A percentile compares a stretch with the other conserved stretches of the same genome.
phyloP scores from a whole-genome alignment of 2,797 vertebrate genomes.

The Triplophysa bombifrons region DNA sequence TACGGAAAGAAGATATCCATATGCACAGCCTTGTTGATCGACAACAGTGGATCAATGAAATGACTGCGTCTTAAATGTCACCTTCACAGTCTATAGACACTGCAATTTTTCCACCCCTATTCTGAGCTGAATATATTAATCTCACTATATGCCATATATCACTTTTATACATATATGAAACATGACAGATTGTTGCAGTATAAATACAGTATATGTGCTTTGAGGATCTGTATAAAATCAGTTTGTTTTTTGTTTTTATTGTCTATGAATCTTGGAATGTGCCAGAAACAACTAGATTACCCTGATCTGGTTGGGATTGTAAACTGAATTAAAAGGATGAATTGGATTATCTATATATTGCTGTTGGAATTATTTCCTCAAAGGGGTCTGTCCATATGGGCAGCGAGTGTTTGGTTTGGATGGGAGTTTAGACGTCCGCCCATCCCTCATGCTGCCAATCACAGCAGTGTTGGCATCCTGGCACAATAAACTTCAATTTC shows the following conservation, averaged over 20 bases:
- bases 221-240: neutral
- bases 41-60: constrained; percentile 8
- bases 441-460: neutral
- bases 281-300: constrained; percentile 5
- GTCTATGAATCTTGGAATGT: constrained; percentile 7
- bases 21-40: neutral
- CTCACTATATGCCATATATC: neutral
- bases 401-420: neutral
- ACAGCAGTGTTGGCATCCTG: neutral
- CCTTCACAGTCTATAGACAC: neutral
- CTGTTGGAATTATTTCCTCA: neutral
- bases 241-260: neutral
- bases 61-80: constrained; percentile 23
- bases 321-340: neutral
- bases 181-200: too few relatives aligned
- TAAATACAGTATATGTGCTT: neutral
- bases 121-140: neutral
- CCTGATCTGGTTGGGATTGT: neutral
- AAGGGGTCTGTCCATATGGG: neutral
- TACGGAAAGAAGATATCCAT: neutral
- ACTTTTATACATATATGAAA: neutral
- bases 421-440: neutral
- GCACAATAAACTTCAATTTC: constrained; percentile 4
- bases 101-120: neutral
- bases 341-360: constrained; percentile 5